Evolutionary conservation across 2,888 invertebrate species (phyloP).

Genomic region (Poecilobothrus nobilitatus): DNA sequence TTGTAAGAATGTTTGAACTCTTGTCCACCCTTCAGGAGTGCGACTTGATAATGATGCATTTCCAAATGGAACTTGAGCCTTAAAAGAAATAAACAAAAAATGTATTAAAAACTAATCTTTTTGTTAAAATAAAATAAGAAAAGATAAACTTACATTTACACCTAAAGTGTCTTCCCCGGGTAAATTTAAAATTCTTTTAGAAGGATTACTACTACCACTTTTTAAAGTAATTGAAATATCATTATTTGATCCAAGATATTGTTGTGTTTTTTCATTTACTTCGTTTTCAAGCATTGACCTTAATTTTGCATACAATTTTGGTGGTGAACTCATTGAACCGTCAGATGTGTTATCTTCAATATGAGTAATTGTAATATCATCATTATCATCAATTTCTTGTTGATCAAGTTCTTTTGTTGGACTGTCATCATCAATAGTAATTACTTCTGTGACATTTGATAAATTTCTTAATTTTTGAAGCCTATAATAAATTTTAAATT

Average conservation of each 20-base stretch:
- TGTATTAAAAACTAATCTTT: not conserved
- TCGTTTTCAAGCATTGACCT: conserved; percentile 37
- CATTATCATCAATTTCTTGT: conserved; percentile 36
- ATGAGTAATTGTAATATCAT: conserved; percentile 34
- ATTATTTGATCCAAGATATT: conserved; percentile 52
- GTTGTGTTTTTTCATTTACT: conserved; percentile 25
- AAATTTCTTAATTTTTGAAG: not conserved
- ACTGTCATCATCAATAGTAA: conserved; percentile 25
- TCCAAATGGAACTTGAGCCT: conserved; percentile 66
- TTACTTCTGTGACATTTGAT: conserved; percentile 39
- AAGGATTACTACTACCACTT: not conserved
- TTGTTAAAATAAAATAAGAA: not conserved
- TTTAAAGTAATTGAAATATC: conserved; percentile 58
- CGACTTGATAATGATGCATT: conserved; percentile 41
- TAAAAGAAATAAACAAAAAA: not conserved
- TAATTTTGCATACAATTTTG: conserved; percentile 32
- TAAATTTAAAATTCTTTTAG: conserved; percentile 54
- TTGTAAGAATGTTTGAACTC: conserved; percentile 67
- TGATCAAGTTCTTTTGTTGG: conserved; percentile 26
- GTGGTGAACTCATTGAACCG: conserved; percentile 25
- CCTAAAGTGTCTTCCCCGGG: conserved; percentile 78
- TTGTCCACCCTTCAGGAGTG: conserved; percentile 78
- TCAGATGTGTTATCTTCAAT: conserved; percentile 16
- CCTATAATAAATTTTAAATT: not conserved
- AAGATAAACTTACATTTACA: conserved; percentile 42